Evolutionary conservation across 2,888 invertebrate genomes (phyloP), one percentile per base, ranked within the genome.

Genomic region (Coremacera marginata): DNA sequence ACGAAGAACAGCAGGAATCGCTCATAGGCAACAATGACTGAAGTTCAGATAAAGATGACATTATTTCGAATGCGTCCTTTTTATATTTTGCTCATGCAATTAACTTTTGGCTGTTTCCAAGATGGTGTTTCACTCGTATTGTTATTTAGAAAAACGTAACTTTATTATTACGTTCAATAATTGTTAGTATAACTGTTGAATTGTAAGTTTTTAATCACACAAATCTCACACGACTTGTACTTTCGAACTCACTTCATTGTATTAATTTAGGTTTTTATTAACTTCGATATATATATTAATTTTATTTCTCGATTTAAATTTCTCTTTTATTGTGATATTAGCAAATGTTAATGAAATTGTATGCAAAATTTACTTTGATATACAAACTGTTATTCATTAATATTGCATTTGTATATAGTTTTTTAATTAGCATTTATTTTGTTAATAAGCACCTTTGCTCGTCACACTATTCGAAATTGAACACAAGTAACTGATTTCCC

Each of bases 1-100:
- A 92, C 79, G 92, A 92, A 83, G 92, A 92, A 83, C 92, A 92
- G 82, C 91, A 92, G 34, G 92, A 92, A 86, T 92, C 92, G 65
- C 88, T 92, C 75, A 92, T 92, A 89, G 81, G 91, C 79, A 86
- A 87, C 83, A 88, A 87, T 80, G 86, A 87, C 81, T 85, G 81
- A 83, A 80, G 67, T 65, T 78, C 52, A 73, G 9, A 16, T n/a
- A 68, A 37, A 49, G 44, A 49, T 70, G 70, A 52, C 62, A 25
- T 62, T 44, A 51, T 52, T 57, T 63, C 76, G 16, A 37, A 60
- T 49, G 7, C 65, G 19, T 44, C 22, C 27, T 79, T 79, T 83
- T 51, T 75, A 80, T 80, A 81, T 78, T 67, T 75, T 84, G 84
- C 84, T 83, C 82, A 84, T 82, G 80, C 78, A 83, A 84, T 84